Evolutionary conservation across 1,140 invertebrate species (phyloP).

Genomic region (Archivesica marissinica): DNA sequence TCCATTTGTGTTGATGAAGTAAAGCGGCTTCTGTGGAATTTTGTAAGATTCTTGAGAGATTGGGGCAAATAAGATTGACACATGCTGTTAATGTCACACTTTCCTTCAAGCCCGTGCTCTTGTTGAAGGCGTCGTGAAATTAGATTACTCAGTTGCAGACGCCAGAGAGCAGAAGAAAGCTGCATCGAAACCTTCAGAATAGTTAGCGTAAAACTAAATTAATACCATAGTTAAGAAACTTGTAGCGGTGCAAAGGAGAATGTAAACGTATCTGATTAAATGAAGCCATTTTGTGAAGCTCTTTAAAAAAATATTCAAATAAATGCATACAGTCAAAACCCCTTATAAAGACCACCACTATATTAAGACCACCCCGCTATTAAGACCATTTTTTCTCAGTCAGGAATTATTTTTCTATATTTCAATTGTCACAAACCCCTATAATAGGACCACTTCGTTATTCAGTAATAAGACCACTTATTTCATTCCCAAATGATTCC

Average conservation of each 20-base stretch:
- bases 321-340: too few species aligned
- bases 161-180: neutral
- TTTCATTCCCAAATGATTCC: too few species aligned
- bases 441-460: too few species aligned
- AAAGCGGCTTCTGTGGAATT: neutral
- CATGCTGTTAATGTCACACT: conserved; percentile 8
- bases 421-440: too few species aligned
- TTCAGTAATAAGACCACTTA: too few species aligned
- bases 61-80: conserved; percentile 10
- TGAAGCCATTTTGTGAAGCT: too few species aligned
- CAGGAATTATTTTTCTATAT: too few species aligned
- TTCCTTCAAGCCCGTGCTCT: neutral
- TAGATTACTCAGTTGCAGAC: neutral
- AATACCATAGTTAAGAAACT: neutral
- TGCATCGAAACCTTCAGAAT: neutral
- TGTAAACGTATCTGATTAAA: neutral
- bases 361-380: too few species aligned
- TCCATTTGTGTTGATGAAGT: conserved; percentile 26
- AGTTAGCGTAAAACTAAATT: neutral
- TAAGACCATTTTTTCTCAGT: too few species aligned
- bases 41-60: neutral
- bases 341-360: too few species aligned
- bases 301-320: too few species aligned
- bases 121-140: neutral
- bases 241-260: neutral